Percentiles rank a stretch among this genome's conserved stretches.
Evolutionary conservation across 2,797 vertebrate genomes (phyloP).

Genomic region (Chrysocyon brachyurus): DNA sequence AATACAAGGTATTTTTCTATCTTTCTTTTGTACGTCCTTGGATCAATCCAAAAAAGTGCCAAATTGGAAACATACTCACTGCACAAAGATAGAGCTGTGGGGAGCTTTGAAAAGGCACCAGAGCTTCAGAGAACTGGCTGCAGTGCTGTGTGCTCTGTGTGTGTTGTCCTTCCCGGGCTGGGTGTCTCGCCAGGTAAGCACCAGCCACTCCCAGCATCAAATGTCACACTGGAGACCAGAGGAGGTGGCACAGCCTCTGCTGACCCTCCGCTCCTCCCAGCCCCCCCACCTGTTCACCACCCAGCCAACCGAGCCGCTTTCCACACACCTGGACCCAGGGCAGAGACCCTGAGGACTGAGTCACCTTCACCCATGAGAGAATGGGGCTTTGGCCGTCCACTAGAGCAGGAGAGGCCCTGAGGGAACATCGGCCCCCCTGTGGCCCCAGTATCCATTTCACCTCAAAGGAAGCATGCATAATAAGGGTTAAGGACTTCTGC

Average conservation of each 20-base stretch:
- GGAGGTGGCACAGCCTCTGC: background rate
- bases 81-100: background rate
- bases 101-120: background rate
- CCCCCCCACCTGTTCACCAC: background rate
- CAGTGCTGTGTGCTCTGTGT: background rate
- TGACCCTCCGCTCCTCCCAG: background rate
- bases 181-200: background rate
- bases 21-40: background rate
- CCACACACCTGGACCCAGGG: background rate
- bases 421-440: background rate
- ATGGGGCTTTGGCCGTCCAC: background rate
- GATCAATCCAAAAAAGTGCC: background rate
- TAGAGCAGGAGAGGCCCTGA: background rate
- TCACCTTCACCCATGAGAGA: background rate
- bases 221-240: accelerated
- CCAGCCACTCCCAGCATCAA: background rate
- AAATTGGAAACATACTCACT: too few relatives aligned
- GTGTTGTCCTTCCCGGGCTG: background rate
- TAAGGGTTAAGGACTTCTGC: background rate
- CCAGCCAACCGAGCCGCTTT: accelerated
- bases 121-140: background rate
- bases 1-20: background rate
- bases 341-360: background rate
- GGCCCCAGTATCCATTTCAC: background rate
- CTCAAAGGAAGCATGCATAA: background rate